A percentile compares a stretch with the other conserved stretches of the same genome.
Conservation (phyloP, 2,888 invertebrate genomes). For the Plusia festucae region DNA sequence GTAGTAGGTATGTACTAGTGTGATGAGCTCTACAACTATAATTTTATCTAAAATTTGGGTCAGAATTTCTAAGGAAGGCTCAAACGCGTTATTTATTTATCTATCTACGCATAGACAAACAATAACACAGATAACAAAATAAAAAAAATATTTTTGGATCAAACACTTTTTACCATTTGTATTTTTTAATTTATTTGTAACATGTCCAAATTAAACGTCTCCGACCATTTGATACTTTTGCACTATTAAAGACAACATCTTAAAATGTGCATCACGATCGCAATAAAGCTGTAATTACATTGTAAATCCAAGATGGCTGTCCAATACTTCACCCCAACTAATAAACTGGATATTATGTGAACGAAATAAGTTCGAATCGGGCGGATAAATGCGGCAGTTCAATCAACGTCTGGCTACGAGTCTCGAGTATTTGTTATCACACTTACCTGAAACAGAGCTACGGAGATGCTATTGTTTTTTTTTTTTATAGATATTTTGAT, state of each 20-base stretch:
- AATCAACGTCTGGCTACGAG: slow-evolving; percentile 74
- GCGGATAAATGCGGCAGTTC: slow-evolving; percentile 73
- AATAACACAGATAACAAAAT: too few species aligned
- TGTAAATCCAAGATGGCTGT: slow-evolving; percentile 46
- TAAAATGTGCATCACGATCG: slow-evolving; percentile 41
- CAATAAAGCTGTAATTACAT: slow-evolving; percentile 53
- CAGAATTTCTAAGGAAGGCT: too few species aligned
- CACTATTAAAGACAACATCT: slow-evolving; percentile 6
- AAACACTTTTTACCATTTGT: too few species aligned
- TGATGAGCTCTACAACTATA: too few species aligned
- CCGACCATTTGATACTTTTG: neutral
- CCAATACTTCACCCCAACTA: slow-evolving; percentile 71
- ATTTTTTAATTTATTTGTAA: too few species aligned
- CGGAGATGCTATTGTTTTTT: slow-evolving; percentile 20
- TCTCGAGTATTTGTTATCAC: slow-evolving; percentile 72
- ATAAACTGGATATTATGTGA: slow-evolving; percentile 76
- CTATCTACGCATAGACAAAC: too few species aligned
- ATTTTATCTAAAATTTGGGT: too few species aligned
- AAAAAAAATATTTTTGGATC: too few species aligned
- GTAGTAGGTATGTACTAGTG: too few species aligned
- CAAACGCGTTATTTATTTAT: too few species aligned
- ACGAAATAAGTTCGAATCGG: slow-evolving; percentile 66
- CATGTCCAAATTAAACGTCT: neutral
- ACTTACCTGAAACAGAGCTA: slow-evolving; percentile 56
- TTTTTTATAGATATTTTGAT: neutral